Evolutionary conservation across 1,140 invertebrate species (phyloP).

Genomic region (Tenebrio molitor): DNA sequence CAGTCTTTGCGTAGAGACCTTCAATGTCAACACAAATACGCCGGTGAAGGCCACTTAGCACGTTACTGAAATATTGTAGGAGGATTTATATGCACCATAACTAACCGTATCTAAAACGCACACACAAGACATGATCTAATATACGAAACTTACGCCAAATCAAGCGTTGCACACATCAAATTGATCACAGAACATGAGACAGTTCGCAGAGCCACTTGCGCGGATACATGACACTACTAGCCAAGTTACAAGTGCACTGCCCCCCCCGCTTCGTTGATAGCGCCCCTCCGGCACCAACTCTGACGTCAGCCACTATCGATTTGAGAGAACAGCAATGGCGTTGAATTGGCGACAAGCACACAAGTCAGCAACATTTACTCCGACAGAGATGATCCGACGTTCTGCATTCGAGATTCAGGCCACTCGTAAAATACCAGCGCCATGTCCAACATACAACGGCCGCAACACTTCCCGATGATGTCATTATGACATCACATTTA

Average conservation of each 20-base stretch:
- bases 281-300: slow-evolving; percentile 60
- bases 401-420: slow-evolving; percentile 9
- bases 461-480: slow-evolving; percentile 65
- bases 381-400: neutral
- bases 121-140: slow-evolving; percentile 48
- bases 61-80: slow-evolving; percentile 59
- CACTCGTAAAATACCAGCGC: slow-evolving; percentile 39
- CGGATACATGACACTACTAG: slow-evolving; percentile 66
- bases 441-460: slow-evolving; percentile 49
- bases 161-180: slow-evolving; percentile 57
- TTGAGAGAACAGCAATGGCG: slow-evolving; percentile 63
- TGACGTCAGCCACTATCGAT: slow-evolving; percentile 66
- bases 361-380: neutral
- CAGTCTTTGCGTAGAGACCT: slow-evolving; percentile 65
- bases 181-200: slow-evolving; percentile 63
- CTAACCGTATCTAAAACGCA: slow-evolving; percentile 26
- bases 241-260: slow-evolving; percentile 66
- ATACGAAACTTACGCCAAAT: slow-evolving; percentile 60
- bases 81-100: slow-evolving; percentile 30
- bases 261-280: slow-evolving; percentile 62
- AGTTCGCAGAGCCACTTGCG: slow-evolving; percentile 64
- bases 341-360: slow-evolving; percentile 56
- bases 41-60: slow-evolving; percentile 65
- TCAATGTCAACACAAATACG: slow-evolving; percentile 66
- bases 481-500: slow-evolving; percentile 65